Evolutionary conservation across 2,888 invertebrate genomes (phyloP).

Genomic region (Heliconius cydno): DNA sequence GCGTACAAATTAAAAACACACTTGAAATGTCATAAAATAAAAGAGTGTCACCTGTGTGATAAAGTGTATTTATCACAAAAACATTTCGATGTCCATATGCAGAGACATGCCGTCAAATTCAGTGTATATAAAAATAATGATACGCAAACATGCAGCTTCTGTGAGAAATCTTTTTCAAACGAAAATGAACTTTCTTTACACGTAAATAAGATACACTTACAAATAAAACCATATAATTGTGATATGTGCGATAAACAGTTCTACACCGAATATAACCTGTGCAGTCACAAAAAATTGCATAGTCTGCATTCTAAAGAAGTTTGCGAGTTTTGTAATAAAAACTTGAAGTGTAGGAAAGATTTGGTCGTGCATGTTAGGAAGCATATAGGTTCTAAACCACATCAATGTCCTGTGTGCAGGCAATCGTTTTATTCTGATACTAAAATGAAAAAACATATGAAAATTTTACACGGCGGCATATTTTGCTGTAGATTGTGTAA

Average conservation of each 20-base stretch:
- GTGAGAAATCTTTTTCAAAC: constrained; percentile 68
- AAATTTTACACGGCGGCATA: constrained; percentile 64
- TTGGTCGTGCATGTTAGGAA: constrained; percentile 72
- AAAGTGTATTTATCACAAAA: constrained; percentile 62
- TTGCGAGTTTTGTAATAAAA: constrained; percentile 69
- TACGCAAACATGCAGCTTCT: constrained; percentile 70
- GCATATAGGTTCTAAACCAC: constrained; percentile 71
- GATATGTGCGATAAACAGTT: constrained; percentile 77
- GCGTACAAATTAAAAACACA: constrained; percentile 58
- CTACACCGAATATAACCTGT: constrained; percentile 69
- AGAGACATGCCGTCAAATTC: constrained; percentile 63
- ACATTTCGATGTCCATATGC: constrained; percentile 63
- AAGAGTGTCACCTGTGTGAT: constrained; percentile 64
- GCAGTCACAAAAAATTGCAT: constrained; percentile 68
- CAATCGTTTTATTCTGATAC: constrained; percentile 64
- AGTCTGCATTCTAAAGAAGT: constrained; percentile 60
- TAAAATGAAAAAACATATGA: constrained; percentile 65
- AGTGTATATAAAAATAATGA: constrained; percentile 52
- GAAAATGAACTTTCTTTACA: constrained; percentile 71
- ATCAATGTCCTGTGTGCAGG: constrained; percentile 65
- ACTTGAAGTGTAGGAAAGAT: constrained; percentile 63
- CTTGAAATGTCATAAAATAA: constrained; percentile 57
- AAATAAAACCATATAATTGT: constrained; percentile 74
- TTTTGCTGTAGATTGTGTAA: constrained; percentile 70
- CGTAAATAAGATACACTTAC: constrained; percentile 74